Base-by-base conservation (phyloP, 2,888 invertebrate genomes). In the Idaea aversata region DNA sequence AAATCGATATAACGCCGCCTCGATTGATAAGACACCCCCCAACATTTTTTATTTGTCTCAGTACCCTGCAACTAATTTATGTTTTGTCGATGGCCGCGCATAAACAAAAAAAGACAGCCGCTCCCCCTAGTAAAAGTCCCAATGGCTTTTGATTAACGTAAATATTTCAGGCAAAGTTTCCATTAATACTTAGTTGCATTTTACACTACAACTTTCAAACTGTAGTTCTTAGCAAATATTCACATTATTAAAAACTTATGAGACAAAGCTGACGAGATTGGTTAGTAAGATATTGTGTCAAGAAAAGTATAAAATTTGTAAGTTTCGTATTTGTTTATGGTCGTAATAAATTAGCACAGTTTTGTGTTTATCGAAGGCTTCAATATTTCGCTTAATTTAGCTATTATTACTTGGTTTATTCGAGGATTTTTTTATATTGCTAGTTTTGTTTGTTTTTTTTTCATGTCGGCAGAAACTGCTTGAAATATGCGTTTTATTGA, bases 381-480 rank as follows among this genome's bases (percentile, higher is more conserved):
- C 25, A 25, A 25, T 3, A 25, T 25, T 1, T 25, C 47, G 47
- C 47, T 47, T 47, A 13, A 47, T 47, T 47, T 47, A 47, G 47
- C 47, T 47, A 47, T 47, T 47, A 47, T 47, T 47, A 47, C 13
- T 13, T 47, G 47, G 13, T 47, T 10, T 47, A 47, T 10, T 59
- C 34, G 34, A 34, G 16, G 16, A 10, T 16, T 59, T 59, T 59
- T 59, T 59, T 59, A 7, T 5, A 7, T 62, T 64, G 57, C 3
- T 69, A 67, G 67, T 67, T 69, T 69, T 63, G 65, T 66, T 63
- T 65, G 67, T 61, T 65, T 66, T 47, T 36, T 67, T 67, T 57
- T 67, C 67, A 67, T 70, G 67, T 70, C 70, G 67, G 70, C 66
- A 66, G 35, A 66, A 62, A 63, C 67, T 63, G 47, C 47, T 47